Base-by-base conservation (phyloP, 2,888 invertebrate species). In the Pharmacophagus antenor region DNA sequence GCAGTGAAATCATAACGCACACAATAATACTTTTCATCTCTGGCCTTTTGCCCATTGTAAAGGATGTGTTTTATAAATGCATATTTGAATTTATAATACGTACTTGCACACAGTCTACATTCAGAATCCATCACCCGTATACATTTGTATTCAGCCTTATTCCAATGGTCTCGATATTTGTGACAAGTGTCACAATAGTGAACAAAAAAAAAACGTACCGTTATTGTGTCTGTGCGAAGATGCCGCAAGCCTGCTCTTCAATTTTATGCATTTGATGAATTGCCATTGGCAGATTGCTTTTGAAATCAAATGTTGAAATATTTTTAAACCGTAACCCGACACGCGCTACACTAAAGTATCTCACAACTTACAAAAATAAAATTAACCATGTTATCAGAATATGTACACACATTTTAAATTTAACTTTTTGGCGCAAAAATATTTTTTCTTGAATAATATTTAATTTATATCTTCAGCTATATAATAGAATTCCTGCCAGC, bases 81-180 rank as follows among this genome's bases (percentile, higher is more conserved):
- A 22, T 17, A 27, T 25, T 3, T 23, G 10, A 37, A 50, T 56
- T 57, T 20, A 49, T 56, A 44, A 44, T 17, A 20, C 27, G 20
- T 44, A 42, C 23, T 42, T 25, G 20, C 37, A 46, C 46, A 12
- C 23, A 22, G 17, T 41, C 49, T 48, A 54, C 54, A 59, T 60
- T 55, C 22, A 46, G 20, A 22, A 50, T 49, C 17, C 23, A 55
- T 15, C 48, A 37, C 59, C 59, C 59, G 55, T 60, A 60, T 60
- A 22, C 21, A 60, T 60, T 55, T 60, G 46, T 25, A 60, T 55
- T 50, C 44, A 27, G 50, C 55, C 50, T 50, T 31, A 46, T 60
- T 60, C 15, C 50, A 27, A n/a, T 60, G 55, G 42, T 22, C 59
- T 59, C 42, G 48, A 59, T 50, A 46, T 60, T 50, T 46, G 42